Percentiles rank a stretch among this genome's conserved stretches.
These are phyloP conservation scores for Salpingus planirostris DNA, from an alignment of 2,888 invertebrate genomes.

Conservation along the genomic window DNA sequence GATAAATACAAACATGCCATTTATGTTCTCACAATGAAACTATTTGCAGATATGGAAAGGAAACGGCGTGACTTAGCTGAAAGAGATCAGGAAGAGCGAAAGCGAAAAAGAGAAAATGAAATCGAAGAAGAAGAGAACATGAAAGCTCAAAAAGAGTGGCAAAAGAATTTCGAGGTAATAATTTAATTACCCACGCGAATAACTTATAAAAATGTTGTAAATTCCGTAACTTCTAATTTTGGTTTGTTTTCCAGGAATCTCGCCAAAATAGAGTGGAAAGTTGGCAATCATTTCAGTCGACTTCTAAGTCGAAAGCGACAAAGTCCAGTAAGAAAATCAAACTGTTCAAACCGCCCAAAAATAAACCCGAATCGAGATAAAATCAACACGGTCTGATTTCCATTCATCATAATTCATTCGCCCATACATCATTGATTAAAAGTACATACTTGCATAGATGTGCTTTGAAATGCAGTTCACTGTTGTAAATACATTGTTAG, in stretches of 20 bases:
- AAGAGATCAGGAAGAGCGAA: constrained; percentile 86
- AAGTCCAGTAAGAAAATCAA: constrained; percentile 75
- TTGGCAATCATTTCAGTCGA: constrained; percentile 85
- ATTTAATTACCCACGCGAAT: no score
- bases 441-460: no score
- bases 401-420: no score
- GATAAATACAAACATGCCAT: constrained; percentile 83
- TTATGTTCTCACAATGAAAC: constrained; percentile 98
- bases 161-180: constrained; percentile 95
- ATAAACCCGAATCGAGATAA: constrained; percentile 88
- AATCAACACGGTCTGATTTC: no score
- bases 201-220: neutral
- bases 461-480: no score
- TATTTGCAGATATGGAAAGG: constrained; percentile 91
- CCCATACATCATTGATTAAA: no score
- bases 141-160: constrained; percentile 91
- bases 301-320: constrained; percentile 52
- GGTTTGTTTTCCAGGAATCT: constrained; percentile 75
- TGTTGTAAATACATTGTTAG: no score
- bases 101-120: constrained; percentile 88
- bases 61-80: constrained; percentile 80
- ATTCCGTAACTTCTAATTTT: constrained; percentile 11
- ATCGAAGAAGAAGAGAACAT: constrained; percentile 86
- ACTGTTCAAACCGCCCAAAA: constrained; percentile 84
- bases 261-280: constrained; percentile 85